Evolutionary conservation across 2,888 invertebrate genomes (phyloP), one percentile per base, ranked within the genome.

Genomic region (Plagodis pulveraria): DNA sequence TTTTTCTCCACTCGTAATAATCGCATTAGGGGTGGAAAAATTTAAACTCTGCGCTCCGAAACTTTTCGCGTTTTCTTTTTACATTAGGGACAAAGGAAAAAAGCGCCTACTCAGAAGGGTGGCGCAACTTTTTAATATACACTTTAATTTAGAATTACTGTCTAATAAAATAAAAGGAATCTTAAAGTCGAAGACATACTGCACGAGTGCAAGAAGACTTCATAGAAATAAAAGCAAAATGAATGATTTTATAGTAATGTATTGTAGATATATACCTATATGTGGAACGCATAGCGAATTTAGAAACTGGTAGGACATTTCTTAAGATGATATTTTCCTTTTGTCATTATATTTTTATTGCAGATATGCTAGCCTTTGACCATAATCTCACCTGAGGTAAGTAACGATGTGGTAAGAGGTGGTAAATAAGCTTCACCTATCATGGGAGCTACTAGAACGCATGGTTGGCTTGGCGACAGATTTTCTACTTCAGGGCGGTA

Each of bases 61-160:
- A 88, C 76, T 86, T 88, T 87, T 78, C 72, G 86, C 84, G 87
- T 89, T 90, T 91, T 89, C 89, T 90, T 91, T 91, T 91, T 90
- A 86, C 90, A 90, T 90, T 90, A 89, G 84, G 84, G 83, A 86
- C 81, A 84, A 84, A 90, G 83, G 76, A 78, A 83, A 8, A 82
- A 84, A 84, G 75, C 78, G 78, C 74, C 84, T 89, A 89, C 90
- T 91, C 87, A 89, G 88, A 90, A 88, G 91, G 89, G 91, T 89
- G 91, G 86, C 82, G 64, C 77, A 88, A 90, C 87, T 90, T 89
- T 67, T 88, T 88, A 89, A 89, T 90, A 86, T 86, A 81, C 77
- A 72, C 70, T 53, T 46, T 43, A 22, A 40, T 48, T 41, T 12
- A 52, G 33, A 45, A 41, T 43, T 43, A 40, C 72, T 71, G 69